Base-by-base conservation (phyloP, 1,140 invertebrate species). In the Hylaeus volcanicus region DNA sequence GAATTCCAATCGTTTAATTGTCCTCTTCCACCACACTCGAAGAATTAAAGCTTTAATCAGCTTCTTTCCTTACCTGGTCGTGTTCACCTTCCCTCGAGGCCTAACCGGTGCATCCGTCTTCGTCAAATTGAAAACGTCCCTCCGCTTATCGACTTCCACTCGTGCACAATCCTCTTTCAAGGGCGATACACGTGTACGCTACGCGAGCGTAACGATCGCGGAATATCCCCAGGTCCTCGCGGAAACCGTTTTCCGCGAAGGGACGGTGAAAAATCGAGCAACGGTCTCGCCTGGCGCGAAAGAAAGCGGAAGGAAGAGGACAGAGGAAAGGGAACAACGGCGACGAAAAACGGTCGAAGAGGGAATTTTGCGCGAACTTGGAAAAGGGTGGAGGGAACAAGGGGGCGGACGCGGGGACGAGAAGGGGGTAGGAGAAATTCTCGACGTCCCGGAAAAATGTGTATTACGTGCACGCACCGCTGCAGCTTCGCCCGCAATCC, bases 391-490 rank as follows among this genome's bases (percentile, higher is more conserved):
- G 61, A 3, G 43, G 43, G 43, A 5, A 45, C 3, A 5, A 45
- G 5, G 3, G 60, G 37, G 11, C 60, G 9, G 12, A 12, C 65
- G 9, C 2, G 53, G 26, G 43, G 56, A 26, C 26, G 39, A 26
- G 45, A 39, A 64, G 60, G 55, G 39, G 26, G 26, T 37, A 45
- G 39, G 68, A 58, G 84, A 65, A 84, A 87, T 87, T 87, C 79
- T 77, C 82, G 85, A 80, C 78, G 86, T 84, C 65, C 71, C 75
- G 85, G 82, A 87, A 87, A 87, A 87, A 81, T 81, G 86, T 45
- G 86, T 82, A 87, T 87, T 87, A 83, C 84, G 71, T 74, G 77
- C 76, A 86, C 78, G 82, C 76, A 83, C 81, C 82, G 60, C 65
- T 83, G 81, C 81, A 78, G 79, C 76, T 76, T 65, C 69, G 69